Evolutionary conservation across 2,113 vertebrate genomes (phyloP).

Genomic region (Melanotaenia duboulayi): DNA sequence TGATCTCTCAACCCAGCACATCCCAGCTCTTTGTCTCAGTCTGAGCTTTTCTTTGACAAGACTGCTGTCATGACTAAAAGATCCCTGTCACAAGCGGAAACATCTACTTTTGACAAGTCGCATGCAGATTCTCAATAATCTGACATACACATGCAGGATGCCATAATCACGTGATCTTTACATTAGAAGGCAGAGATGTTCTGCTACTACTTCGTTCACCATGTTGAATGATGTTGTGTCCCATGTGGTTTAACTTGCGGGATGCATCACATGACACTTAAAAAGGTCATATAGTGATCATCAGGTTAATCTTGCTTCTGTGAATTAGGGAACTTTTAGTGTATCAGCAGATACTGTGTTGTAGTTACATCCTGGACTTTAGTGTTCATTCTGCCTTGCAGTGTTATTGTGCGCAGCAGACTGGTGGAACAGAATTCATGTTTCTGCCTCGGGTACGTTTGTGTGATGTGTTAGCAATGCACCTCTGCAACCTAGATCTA

Average conservation of each 20-base stretch:
- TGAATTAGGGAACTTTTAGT: neutral
- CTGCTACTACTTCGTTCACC: neutral
- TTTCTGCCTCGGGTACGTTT: neutral
- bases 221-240: neutral
- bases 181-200: neutral
- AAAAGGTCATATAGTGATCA: neutral
- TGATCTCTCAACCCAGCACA: neutral
- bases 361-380: neutral
- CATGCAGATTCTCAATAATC: neutral
- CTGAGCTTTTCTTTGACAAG: too few relatives aligned
- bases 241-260: neutral
- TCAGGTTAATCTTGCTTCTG: neutral
- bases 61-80: too few relatives aligned
- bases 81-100: neutral
- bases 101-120: neutral
- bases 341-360: neutral
- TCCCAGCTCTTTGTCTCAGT: neutral
- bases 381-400: neutral
- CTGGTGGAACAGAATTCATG: neutral
- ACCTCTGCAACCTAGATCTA: neutral
- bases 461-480: neutral
- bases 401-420: neutral
- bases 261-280: neutral
- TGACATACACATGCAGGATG: neutral
- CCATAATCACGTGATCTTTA: neutral